Evolutionary conservation across 2,888 invertebrate species (phyloP), one percentile per base, ranked within the genome.

Genomic region (Drosophila aldrichi): DNA sequence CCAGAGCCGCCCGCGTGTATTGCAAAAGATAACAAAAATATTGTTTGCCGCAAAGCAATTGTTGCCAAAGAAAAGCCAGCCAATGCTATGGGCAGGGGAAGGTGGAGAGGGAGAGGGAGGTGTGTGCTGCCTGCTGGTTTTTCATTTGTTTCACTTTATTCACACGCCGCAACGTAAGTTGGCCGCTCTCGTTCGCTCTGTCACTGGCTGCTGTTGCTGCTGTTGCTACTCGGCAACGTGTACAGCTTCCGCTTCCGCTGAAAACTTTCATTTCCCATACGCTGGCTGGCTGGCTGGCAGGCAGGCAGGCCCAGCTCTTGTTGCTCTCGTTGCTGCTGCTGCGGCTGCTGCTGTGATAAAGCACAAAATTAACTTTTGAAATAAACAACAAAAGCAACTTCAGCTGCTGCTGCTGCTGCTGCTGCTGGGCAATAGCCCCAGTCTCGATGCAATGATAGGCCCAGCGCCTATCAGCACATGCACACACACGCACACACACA

Each of bases 31-130:
- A 84, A 82, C 84, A 88, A 80, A 84, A 88, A 88, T 88, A 88
- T 85, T 88, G 86, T 86, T 84, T 81, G 81, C 86, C 81, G 86
- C 84, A 86, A 88, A 81, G 89, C 87, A 86, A 88, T 88, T 86
- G 81, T 86, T 86, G 88, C 68, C 77, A 88, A 85, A 88, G 82
- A 82, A 88, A 81, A 70, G 64, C 41, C 55, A 57, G 41, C 32
- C 56, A 46, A 25, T 10, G 16, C 2, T 10, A 14, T 52, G 38
- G 5, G 18, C 12, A 12, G 18, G 16, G 34, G 2, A 6, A 25
- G 25, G 25, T 25, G 29, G 29, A 29, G 29, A 1, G 32, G 20
- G 7, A 2, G 5, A 3, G 18, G 16, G 12, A 20, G 25, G 14
- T 40, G 29, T 29, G 22, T 20, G 14, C n/a, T 29, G 34, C 16